A percentile compares a stretch with the other conserved stretches of the same genome.
Conservation (phyloP, 2,888 invertebrate genomes). For the Molorchus minor region DNA sequence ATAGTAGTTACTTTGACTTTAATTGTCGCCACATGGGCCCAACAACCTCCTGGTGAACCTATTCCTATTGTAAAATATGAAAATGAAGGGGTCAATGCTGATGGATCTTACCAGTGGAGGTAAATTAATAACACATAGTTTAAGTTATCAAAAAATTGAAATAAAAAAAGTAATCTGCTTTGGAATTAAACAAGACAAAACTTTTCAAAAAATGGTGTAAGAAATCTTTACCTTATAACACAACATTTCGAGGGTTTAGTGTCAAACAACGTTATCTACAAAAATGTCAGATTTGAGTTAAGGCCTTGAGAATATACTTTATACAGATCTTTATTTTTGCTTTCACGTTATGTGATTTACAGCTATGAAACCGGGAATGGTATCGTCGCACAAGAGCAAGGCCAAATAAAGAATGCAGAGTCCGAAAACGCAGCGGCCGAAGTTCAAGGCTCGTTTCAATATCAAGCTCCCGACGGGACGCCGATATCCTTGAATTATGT, state of each 20-base stretch:
- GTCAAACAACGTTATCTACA: not conserved
- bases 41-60: constrained; percentile 54
- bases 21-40: not conserved
- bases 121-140: constrained; percentile 38
- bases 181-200: not conserved
- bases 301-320: not conserved
- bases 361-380: constrained; percentile 79
- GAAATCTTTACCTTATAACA: not conserved
- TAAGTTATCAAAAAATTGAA: no score
- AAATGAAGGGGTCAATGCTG: constrained; percentile 70
- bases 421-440: constrained; percentile 61
- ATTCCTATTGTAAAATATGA: constrained; percentile 71
- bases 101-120: constrained; percentile 72
- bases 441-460: constrained; percentile 73
- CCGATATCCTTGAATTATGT: constrained; percentile 71
- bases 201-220: not conserved
- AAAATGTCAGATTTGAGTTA: not conserved
- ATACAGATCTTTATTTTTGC: not conserved
- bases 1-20: not conserved
- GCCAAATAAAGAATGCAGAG: constrained; percentile 59
- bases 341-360: constrained; percentile 15
- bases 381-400: constrained; percentile 73
- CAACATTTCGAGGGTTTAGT: not conserved
- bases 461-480: constrained; percentile 74
- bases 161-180: not conserved